phyloP scores from a whole-genome alignment of 2,888 invertebrate genomes.

The Luffia ferchaultella region DNA sequence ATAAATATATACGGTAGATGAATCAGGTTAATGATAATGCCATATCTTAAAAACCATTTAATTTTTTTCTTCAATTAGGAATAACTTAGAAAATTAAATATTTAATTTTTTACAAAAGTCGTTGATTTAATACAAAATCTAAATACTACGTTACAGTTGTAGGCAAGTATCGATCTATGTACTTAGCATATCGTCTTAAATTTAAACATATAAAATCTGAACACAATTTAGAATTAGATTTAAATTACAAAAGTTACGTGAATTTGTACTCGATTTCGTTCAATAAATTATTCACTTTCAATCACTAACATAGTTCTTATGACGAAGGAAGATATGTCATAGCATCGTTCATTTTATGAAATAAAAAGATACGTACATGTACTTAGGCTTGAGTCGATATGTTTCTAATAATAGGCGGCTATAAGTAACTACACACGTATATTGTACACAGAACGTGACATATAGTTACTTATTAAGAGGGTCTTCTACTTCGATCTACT shows the following conservation, averaged over 20 bases:
- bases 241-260: neutral
- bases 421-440: no score
- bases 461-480: no score
- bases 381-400: no score
- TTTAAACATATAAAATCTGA: neutral
- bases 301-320: neutral
- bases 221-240: neutral
- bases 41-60: slow-evolving; percentile 42
- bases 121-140: neutral
- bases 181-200: neutral
- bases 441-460: no score
- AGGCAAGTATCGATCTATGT: neutral
- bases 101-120: neutral
- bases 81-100: slow-evolving; percentile 47
- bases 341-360: no score
- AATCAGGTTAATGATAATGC: no score
- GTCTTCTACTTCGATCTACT: no score
- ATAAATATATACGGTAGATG: no score
- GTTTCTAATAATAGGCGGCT: no score
- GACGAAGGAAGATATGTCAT: no score
- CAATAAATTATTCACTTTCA: neutral
- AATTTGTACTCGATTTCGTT: neutral
- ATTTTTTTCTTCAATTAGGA: slow-evolving; percentile 37
- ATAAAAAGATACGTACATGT: no score
- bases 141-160: neutral